These are phyloP conservation scores for Rhaphigaster nebulosa DNA, from an alignment of 2,888 invertebrate species.

Conservation along the genomic window DNA sequence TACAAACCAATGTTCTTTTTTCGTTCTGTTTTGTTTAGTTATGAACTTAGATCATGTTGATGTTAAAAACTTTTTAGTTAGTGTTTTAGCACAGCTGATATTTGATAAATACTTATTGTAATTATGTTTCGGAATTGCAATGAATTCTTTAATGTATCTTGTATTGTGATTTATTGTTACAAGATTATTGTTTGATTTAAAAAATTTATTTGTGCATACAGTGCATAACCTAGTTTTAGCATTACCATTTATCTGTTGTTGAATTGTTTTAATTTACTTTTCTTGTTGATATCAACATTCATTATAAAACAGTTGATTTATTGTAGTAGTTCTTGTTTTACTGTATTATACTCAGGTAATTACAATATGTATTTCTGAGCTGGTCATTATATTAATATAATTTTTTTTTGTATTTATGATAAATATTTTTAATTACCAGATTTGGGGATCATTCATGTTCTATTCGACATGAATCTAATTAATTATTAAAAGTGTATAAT, in stretches of 20 bases:
- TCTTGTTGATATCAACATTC: conserved; percentile 7
- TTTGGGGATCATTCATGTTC: conserved; percentile 38
- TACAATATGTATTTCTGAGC: conserved; percentile 32
- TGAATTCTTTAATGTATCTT: background rate
- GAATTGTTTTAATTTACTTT: conserved; percentile 17
- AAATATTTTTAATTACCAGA: conserved; percentile 34
- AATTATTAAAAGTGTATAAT: conserved; percentile 12
- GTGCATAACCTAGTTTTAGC: background rate
- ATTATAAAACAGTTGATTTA: background rate
- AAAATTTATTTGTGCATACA: conserved; percentile 24
- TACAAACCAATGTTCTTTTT: background rate
- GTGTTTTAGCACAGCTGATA: background rate
- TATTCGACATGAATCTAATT: conserved; percentile 25
- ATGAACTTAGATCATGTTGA: conserved; percentile 31
- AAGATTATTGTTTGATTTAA: conserved; percentile 11
- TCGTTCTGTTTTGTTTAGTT: background rate
- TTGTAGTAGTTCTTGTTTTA: background rate
- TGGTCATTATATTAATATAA: conserved; percentile 26
- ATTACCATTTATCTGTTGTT: conserved; percentile 10
- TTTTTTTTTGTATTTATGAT: conserved; percentile 37
- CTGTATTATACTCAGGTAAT: conserved; percentile 35
- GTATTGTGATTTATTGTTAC: conserved; percentile 33
- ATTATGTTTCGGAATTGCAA: background rate
- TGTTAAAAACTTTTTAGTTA: conserved; percentile 29
- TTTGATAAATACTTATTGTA: conserved; percentile 2